These are phyloP conservation scores for Apotomis turbidana DNA, from an alignment of 2,888 invertebrate species.

Conservation along the genomic window DNA sequence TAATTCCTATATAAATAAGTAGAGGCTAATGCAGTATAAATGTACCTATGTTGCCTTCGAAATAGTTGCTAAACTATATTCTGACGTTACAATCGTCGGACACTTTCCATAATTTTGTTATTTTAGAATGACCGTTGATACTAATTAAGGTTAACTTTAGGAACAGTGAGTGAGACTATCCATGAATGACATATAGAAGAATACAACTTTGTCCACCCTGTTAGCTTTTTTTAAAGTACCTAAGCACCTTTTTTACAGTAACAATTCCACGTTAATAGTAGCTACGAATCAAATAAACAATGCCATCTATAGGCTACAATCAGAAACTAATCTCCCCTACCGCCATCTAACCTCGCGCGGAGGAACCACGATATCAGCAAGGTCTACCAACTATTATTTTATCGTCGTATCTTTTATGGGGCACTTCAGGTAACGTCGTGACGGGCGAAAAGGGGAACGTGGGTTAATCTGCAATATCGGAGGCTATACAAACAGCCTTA, in stretches of 20 bases:
- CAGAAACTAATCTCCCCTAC: conserved; percentile 22
- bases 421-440: conserved; percentile 47
- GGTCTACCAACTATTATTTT: conserved; percentile 45
- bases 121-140: too few relatives aligned
- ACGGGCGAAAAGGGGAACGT: conserved; percentile 49
- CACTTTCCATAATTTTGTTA: too few relatives aligned
- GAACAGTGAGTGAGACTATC: too few relatives aligned
- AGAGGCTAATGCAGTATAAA: too few relatives aligned
- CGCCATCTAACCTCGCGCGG: conserved; percentile 54
- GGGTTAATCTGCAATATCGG: conserved; percentile 68
- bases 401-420: conserved; percentile 43
- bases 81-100: too few relatives aligned
- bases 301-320: conserved; percentile 2
- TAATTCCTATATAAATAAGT: not conserved
- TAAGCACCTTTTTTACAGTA: too few relatives aligned
- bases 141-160: too few relatives aligned
- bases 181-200: too few relatives aligned
- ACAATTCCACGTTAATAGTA: not conserved
- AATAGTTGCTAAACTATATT: too few relatives aligned
- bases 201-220: too few relatives aligned
- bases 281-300: not conserved
- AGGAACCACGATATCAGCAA: conserved; percentile 43
- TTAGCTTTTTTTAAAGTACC: too few relatives aligned
- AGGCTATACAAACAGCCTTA: conserved; percentile 62
- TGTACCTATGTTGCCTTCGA: too few relatives aligned